Evolutionary conservation across 2,888 invertebrate genomes (phyloP), one percentile per base, ranked within the genome.

Genomic region (Mactromeris polynyma): DNA sequence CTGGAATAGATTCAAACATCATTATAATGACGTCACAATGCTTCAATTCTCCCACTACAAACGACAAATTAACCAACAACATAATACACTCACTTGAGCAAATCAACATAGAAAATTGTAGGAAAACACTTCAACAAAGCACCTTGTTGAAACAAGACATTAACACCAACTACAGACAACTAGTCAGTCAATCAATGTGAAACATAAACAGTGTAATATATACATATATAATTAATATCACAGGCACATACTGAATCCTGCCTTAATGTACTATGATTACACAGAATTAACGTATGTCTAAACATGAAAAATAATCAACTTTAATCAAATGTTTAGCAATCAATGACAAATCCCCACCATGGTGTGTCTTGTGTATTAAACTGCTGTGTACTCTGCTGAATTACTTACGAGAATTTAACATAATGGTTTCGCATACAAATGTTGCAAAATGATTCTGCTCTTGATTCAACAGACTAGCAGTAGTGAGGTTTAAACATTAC

Each of bases 41-140:
- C 2, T 26, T 64, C 0, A 26, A 26, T 3, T 64, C 26, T 9
- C 26, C 21, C 11, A 2, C 6, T 64, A 26, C 58, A 64, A 64
- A 64, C 58, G 26, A 21, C 26, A 26, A 0, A 7, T 26, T 26
- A 64, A 64, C n/a, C 9, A 64, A 64, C 58, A 64, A 64, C 26
- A 64, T 21, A 58, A 26, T 58, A n/a, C 58, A 58, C 58, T 58
- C 58, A 58, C 21, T 58, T 64, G 58, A 64, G 58, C 58, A 64
- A 64, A 64, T 64, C 26, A n/a, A 26, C 58, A 64, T 26, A 17
- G 26, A 64, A 58, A 64, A 64, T n/a, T 19, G 26, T 26, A 64
- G 0, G 58, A 26, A n/a, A 26, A 64, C n/a, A 64, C 26, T 64
- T 64, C 58, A 64, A 64, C 26, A 64, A 21, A 64, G 58, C 58